A percentile compares a stretch with the other conserved stretches of the same genome.
phyloP scores from a whole-genome alignment of 1,140 invertebrate genomes.

The Drosophila ananassae region DNA sequence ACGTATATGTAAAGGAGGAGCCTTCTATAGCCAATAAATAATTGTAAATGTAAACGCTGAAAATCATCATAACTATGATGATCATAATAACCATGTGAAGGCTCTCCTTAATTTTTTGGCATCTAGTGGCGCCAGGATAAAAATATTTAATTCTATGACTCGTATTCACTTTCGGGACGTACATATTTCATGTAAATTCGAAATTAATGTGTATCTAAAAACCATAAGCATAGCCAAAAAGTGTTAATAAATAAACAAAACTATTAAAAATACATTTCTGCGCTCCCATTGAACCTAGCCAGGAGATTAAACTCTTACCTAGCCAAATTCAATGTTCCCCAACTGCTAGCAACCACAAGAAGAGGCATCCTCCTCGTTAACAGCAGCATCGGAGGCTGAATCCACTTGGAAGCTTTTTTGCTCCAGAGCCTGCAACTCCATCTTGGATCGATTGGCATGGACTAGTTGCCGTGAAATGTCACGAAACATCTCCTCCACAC shows the following conservation, averaged over 20 bases:
- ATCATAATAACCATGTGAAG: neutral
- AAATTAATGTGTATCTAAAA: constrained; percentile 63
- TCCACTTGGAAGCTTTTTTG: constrained; percentile 91
- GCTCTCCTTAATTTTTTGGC: constrained; percentile 31
- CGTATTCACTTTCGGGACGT: constrained; percentile 62
- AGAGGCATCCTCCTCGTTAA: constrained; percentile 84
- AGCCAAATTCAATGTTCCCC: constrained; percentile 83
- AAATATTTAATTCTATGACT: constrained; percentile 50
- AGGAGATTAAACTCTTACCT: constrained; percentile 5
- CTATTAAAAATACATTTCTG: constrained; percentile 46
- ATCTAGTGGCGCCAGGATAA: constrained; percentile 36
- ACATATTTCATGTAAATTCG: constrained; percentile 63
- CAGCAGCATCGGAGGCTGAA: constrained; percentile 85
- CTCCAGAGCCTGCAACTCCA: constrained; percentile 92
- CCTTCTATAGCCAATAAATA: neutral
- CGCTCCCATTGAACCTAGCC: constrained; percentile 54
- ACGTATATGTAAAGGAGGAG: neutral
- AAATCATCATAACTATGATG: neutral
- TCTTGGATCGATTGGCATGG: constrained; percentile 90
- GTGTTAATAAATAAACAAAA: constrained; percentile 39
- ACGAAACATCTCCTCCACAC: constrained; percentile 95
- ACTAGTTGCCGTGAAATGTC: constrained; percentile 93
- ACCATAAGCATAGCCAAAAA: constrained; percentile 61
- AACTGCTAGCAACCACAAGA: constrained; percentile 88
- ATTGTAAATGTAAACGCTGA: neutral